These are phyloP conservation scores for Prunella strophiata DNA, from an alignment of 2,797 vertebrate species.

Conservation along the genomic window DNA sequence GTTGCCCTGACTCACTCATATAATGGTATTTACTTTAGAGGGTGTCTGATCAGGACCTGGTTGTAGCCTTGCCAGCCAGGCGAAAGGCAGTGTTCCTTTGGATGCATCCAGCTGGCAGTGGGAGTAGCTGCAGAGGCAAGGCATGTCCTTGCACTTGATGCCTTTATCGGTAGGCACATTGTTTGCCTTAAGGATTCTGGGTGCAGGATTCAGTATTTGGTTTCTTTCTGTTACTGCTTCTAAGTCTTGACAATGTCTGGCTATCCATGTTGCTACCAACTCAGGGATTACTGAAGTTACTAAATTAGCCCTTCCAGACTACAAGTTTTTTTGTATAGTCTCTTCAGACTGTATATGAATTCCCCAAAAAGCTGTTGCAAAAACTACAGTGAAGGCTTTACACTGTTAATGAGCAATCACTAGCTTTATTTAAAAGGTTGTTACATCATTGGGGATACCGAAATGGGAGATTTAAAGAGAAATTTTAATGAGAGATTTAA, in stretches of 20 bases:
- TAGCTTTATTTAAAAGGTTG: conserved; percentile 5
- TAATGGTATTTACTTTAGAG: background rate
- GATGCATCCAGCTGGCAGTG: background rate
- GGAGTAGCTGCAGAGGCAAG: background rate
- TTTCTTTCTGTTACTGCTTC: background rate
- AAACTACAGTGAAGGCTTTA: background rate
- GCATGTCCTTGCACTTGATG: background rate
- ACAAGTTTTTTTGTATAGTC: background rate
- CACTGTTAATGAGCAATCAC: background rate
- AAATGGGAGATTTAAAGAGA: background rate
- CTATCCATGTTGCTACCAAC: background rate
- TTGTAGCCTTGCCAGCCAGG: background rate
- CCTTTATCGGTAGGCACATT: background rate
- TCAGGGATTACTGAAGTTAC: background rate
- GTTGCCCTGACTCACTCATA: background rate
- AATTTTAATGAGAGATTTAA: background rate
- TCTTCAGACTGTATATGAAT: background rate
- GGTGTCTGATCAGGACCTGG: background rate
- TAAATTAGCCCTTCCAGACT: background rate
- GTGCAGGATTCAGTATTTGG: background rate
- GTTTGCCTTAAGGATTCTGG: background rate
- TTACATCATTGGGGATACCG: background rate
- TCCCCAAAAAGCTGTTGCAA: background rate
- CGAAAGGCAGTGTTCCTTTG: background rate
- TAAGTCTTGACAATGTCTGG: background rate